phyloP scores from a whole-genome alignment of 2,888 invertebrate species.

The Tenthredo distinguenda region DNA sequence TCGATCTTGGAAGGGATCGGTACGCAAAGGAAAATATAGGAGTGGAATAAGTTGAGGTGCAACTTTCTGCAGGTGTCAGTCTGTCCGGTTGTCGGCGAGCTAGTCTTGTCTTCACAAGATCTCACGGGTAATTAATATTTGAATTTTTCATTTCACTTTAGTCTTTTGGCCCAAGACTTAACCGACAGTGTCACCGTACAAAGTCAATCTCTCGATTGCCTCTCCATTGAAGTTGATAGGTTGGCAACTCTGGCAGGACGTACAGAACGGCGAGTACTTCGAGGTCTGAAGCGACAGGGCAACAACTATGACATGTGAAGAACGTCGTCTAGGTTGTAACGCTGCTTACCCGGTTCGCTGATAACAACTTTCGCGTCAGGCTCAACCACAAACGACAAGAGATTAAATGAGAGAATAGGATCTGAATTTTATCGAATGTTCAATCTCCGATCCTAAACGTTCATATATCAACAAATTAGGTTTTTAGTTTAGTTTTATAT shows the following conservation, averaged over 20 bases:
- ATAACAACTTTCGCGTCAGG: neutral
- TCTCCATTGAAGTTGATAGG: constrained; percentile 3
- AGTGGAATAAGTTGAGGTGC: constrained; percentile 50
- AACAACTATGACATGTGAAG: constrained; percentile 3
- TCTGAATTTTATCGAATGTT: neutral
- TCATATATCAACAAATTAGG: neutral
- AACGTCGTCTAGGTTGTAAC: neutral
- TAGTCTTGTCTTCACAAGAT: constrained; percentile 24
- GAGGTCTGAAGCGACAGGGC: neutral
- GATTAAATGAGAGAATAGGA: neutral
- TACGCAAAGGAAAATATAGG: neutral
- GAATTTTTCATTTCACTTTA: constrained; percentile 13
- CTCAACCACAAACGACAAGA: constrained; percentile 1
- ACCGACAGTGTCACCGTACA: constrained; percentile 14
- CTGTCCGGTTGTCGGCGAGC: constrained; percentile 21
- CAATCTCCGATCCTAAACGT: too few relatives aligned
- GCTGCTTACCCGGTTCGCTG: neutral
- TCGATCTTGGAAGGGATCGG: constrained; percentile 28
- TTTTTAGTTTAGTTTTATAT: neutral
- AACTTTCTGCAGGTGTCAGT: constrained; percentile 59
- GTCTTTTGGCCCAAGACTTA: neutral
- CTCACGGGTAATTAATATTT: constrained; percentile 30
- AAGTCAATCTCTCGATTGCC: constrained; percentile 21
- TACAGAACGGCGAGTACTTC: neutral
- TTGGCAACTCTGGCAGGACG: neutral